These are phyloP conservation scores for Sebastes taczanowskii DNA, from an alignment of 2,797 vertebrate genomes.

Conservation along the genomic window DNA sequence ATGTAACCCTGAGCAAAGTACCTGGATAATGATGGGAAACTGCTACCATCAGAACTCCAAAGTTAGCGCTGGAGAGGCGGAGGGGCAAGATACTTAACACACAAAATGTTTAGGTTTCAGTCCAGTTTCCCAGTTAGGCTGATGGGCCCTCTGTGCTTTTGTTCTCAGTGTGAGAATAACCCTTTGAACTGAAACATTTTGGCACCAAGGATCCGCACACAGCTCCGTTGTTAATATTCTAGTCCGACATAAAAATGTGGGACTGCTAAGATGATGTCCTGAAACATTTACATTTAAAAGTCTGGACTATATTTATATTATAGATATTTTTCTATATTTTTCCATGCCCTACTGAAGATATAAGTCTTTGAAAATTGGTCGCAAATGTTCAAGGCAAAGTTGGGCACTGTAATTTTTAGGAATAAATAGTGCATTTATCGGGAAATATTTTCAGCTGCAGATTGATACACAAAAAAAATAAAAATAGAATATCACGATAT, in stretches of 20 bases:
- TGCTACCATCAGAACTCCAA: slow-evolving; percentile 45
- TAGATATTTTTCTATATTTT: neutral
- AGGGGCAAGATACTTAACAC: slow-evolving; percentile 62
- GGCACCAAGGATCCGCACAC: neutral
- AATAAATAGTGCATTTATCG: neutral
- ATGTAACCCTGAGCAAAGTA: slow-evolving; percentile 41
- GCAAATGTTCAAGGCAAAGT: neutral
- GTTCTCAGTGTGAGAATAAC: slow-evolving; percentile 28
- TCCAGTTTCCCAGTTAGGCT: slow-evolving; percentile 41
- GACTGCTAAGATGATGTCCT: neutral
- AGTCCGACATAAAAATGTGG: neutral
- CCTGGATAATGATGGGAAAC: slow-evolving; percentile 61
- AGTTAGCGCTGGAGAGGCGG: slow-evolving; percentile 34
- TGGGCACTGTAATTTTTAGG: neutral
- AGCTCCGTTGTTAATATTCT: slow-evolving; percentile 22
- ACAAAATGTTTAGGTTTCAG: slow-evolving; percentile 54
- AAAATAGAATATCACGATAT: no score
- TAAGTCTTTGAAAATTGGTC: neutral
- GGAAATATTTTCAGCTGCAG: neutral
- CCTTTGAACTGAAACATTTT: slow-evolving; percentile 24
- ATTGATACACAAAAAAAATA: neutral
- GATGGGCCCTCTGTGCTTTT: slow-evolving; percentile 23
- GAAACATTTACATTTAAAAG: neutral
- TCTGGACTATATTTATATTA: neutral
- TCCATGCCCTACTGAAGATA: neutral